Conservation (phyloP, 2,888 invertebrate genomes). For the Drosophila quinaria region DNA sequence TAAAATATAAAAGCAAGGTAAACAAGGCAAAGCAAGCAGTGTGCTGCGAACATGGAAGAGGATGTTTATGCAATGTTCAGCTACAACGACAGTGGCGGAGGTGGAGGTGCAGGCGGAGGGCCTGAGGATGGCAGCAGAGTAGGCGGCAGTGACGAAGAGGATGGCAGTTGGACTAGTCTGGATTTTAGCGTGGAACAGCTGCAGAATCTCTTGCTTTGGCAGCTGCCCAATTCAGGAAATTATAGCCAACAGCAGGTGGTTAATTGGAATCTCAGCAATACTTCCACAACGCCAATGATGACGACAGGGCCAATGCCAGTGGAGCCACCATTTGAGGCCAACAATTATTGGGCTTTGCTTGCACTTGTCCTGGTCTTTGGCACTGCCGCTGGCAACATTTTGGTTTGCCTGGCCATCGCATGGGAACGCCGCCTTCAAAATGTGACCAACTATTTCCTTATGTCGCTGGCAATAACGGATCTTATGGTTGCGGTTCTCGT, state of each 20-base stretch:
- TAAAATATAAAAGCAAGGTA: slow-evolving; percentile 4
- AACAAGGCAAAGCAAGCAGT: slow-evolving; percentile 30
- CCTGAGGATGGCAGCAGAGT: slow-evolving; percentile 29
- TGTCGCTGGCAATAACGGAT: slow-evolving; percentile 98
- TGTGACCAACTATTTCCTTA: slow-evolving; percentile 98
- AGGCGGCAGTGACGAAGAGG: slow-evolving; percentile 36
- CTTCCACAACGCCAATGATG: slow-evolving; percentile 26
- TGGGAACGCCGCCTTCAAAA: slow-evolving; percentile 97
- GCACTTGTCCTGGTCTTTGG: slow-evolving; percentile 92
- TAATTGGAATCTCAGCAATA: slow-evolving; percentile 55
- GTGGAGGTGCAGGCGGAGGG: slow-evolving; percentile 11
- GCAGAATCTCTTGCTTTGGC: slow-evolving; percentile 55
- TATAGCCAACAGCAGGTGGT: slow-evolving; percentile 26
- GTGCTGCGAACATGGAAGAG: slow-evolving; percentile 71
- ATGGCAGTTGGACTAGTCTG: slow-evolving; percentile 48
- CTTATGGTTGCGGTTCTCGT: slow-evolving; percentile 97
- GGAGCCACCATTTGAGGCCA: slow-evolving; percentile 67
- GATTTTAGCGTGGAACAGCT: slow-evolving; percentile 54
- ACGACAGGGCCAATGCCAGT: background rate
- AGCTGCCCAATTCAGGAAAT: slow-evolving; percentile 34
- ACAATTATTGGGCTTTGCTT: slow-evolving; percentile 94
- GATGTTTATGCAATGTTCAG: slow-evolving; percentile 75
- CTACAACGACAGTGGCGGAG: slow-evolving; percentile 56
- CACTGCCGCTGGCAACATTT: slow-evolving; percentile 96
- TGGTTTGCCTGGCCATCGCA: slow-evolving; percentile 97